Evolutionary conservation across 2,888 invertebrate species (phyloP), one percentile per base, ranked within the genome.

Genomic region (Dichetophora obliterata): DNA sequence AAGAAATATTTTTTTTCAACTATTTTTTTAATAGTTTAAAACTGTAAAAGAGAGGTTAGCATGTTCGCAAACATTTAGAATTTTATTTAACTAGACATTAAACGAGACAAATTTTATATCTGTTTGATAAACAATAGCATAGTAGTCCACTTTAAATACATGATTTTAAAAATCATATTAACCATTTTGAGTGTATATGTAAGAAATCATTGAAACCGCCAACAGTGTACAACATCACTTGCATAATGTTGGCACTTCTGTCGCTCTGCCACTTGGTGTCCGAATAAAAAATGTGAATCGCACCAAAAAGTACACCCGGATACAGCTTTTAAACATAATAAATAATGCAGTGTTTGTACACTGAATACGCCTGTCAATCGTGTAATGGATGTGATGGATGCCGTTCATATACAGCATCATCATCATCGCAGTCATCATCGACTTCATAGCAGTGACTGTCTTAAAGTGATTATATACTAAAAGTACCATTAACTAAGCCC

Each of bases 311-410:
- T 52, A 52, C 52, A 52, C 22, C 69, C 31, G 50, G 52, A 52
- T 52, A 27, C 19, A 65, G 34, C 19, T n/a, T 19, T 65, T 43
- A 65, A 34, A 65, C 65, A 50, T 52, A 52, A 69, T 69, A 34
- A 69, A 69, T 24, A 16, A 69, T 69, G 69, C 69, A 69, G 52
- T 69, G 69, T 69, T 69, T 69, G 69, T 54, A 27, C 52, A 31
- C 27, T n/a, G 27, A 27, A 69, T 69, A 31, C 69, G 22, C n/a
- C 50, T n/a, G 65, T 65, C 65, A 65, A 65, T 65, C 65, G 37
- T 14, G 34, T 19, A 22, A n/a, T 22, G n/a, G 34, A 63, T 34
- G 63, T 34, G 34, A 63, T 63, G 63, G 34, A 34, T 11, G 27
- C 63, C 11, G 27, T 24, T 34, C 63, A 24, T 34, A 31, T n/a